Percentiles rank a stretch among this genome's conserved stretches.
Evolutionary conservation across 2,113 vertebrate genomes (phyloP).

Genomic region (Crotalus helleri): DNA sequence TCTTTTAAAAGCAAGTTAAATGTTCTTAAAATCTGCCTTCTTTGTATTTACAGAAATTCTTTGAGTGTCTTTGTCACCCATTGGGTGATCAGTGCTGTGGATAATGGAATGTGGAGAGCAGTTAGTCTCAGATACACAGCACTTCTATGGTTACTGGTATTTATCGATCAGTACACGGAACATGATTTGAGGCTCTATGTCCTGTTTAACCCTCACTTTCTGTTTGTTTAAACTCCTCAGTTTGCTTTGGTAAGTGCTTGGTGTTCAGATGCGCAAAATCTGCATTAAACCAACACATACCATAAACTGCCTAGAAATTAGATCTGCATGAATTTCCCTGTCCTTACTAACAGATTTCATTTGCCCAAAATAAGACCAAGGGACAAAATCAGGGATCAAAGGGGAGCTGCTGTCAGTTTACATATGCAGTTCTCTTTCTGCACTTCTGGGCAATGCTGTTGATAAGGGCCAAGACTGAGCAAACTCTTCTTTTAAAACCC

Average conservation of each 20-base stretch:
- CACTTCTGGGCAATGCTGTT: slow-evolving; percentile 38
- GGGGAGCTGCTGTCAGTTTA: slow-evolving; percentile 48
- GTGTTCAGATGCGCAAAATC: slow-evolving; percentile 71
- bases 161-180: slow-evolving; percentile 68
- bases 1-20: slow-evolving; percentile 62
- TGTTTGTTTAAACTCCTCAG: slow-evolving; percentile 68
- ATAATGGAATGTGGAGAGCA: slow-evolving; percentile 50
- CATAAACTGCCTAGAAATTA: slow-evolving; percentile 62
- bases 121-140: slow-evolving; percentile 58
- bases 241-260: slow-evolving; percentile 74
- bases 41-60: slow-evolving; percentile 69
- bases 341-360: slow-evolving; percentile 67
- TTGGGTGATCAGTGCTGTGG: slow-evolving; percentile 57
- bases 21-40: slow-evolving; percentile 65
- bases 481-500: slow-evolving; percentile 45
- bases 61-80: slow-evolving; percentile 54
- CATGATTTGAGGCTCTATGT: slow-evolving; percentile 66
- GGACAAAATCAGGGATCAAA: slow-evolving; percentile 62
- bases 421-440: slow-evolving; percentile 29
- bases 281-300: slow-evolving; percentile 73
- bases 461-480: slow-evolving; percentile 32
- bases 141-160: slow-evolving; percentile 68
- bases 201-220: slow-evolving; percentile 67
- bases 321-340: slow-evolving; percentile 63
- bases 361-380: slow-evolving; percentile 65